Evolutionary conservation across 2,888 invertebrate genomes (phyloP).

Genomic region (Parnassius orleans): DNA sequence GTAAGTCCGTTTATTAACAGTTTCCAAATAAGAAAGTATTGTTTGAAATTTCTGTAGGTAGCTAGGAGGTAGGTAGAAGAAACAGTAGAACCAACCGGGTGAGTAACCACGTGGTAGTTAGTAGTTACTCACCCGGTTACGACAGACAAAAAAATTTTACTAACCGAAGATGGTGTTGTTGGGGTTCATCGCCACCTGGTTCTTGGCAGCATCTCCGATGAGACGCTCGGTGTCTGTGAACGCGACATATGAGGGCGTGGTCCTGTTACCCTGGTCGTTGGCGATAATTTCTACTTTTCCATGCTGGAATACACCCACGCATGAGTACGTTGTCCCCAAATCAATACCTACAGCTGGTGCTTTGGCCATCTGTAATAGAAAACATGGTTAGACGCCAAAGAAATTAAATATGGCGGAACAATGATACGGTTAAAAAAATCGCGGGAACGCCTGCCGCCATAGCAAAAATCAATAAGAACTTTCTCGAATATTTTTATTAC

Average conservation of each 20-base stretch:
- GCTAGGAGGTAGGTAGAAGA: no score
- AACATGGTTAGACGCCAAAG: conserved; percentile 8
- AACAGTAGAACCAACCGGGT: neutral
- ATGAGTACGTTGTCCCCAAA: conserved; percentile 97
- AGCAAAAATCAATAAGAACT: conserved; percentile 57
- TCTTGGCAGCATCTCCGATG: conserved; percentile 92
- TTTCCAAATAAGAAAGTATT: no score
- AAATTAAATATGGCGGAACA: conserved; percentile 20
- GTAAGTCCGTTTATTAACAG: no score
- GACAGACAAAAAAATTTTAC: conserved; percentile 36
- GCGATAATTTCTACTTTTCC: conserved; percentile 95
- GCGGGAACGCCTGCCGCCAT: conserved; percentile 43
- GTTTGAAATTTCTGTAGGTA: no score
- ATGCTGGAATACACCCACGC: conserved; percentile 95
- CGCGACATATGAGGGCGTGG: conserved; percentile 92
- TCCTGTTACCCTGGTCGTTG: conserved; percentile 94
- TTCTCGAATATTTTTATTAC: conserved; percentile 48
- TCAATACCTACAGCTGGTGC: conserved; percentile 97
- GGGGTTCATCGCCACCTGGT: conserved; percentile 93
- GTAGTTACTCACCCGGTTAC: neutral
- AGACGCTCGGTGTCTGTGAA: conserved; percentile 92
- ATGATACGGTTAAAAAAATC: neutral
- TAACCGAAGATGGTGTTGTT: conserved; percentile 92
- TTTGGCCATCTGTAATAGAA: conserved; percentile 81
- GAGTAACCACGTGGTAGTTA: conserved; percentile 8